These are phyloP conservation scores for Chrysocyon brachyurus DNA, from an alignment of 2,797 vertebrate species.

Conservation along the genomic window DNA sequence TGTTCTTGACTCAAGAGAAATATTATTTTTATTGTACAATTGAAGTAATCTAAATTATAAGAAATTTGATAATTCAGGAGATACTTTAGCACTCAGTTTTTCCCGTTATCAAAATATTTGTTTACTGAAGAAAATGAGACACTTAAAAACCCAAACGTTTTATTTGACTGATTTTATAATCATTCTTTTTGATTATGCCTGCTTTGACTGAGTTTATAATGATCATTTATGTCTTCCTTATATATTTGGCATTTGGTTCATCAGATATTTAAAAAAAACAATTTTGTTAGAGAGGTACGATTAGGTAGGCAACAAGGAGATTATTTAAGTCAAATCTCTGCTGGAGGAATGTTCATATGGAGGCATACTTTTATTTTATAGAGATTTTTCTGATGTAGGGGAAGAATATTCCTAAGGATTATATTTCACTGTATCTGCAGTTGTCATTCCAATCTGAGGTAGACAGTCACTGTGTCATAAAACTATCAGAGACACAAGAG, in stretches of 20 bases:
- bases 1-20: slow-evolving; percentile 30
- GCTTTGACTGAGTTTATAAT: background rate
- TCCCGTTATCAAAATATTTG: background rate
- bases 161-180: background rate
- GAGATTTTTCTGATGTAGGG: background rate
- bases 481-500: background rate
- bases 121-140: slow-evolving; percentile 7
- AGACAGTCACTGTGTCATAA: slow-evolving; percentile 15
- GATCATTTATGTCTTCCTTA: background rate
- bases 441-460: slow-evolving; percentile 71
- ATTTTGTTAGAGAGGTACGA: background rate
- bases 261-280: background rate
- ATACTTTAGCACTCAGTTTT: background rate
- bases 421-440: slow-evolving; percentile 66
- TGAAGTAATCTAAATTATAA: slow-evolving; percentile 26
- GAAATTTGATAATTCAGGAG: background rate
- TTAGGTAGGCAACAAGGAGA: background rate
- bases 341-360: background rate
- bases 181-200: background rate
- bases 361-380: slow-evolving; percentile 17
- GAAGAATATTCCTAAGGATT: slow-evolving; percentile 60
- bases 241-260: slow-evolving; percentile 1
- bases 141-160: background rate
- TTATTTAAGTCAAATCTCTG: background rate
- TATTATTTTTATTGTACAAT: background rate